Percentiles rank a stretch among this genome's conserved stretches.
These are phyloP conservation scores for Furnarius figulus DNA, from an alignment of 2,113 vertebrate species.

Conservation along the genomic window DNA sequence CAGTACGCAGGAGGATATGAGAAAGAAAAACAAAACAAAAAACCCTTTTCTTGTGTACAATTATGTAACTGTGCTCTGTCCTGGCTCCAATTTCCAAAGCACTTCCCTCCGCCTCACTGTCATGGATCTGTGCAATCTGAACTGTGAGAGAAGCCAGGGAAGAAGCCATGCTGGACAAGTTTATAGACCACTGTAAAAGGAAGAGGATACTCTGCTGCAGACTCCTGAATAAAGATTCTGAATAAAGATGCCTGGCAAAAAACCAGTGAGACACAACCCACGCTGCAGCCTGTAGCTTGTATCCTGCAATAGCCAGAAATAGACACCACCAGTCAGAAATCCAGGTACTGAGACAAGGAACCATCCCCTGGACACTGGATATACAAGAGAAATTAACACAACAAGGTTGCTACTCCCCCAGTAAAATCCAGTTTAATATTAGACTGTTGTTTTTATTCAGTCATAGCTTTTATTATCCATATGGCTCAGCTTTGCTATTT, in stretches of 20 bases:
- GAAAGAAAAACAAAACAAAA: slow-evolving; percentile 9
- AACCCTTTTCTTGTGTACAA: not conserved
- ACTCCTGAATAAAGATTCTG: not conserved
- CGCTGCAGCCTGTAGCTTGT: not conserved
- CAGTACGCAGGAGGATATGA: slow-evolving; percentile 10
- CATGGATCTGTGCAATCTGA: slow-evolving; percentile 1
- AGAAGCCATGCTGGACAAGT: not conserved
- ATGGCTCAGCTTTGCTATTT: slow-evolving; percentile 64
- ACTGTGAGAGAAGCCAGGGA: not conserved
- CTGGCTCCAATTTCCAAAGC: not conserved
- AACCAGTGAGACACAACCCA: not conserved
- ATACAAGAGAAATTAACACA: not conserved
- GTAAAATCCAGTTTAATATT: slow-evolving; percentile 46
- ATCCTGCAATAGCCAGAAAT: not conserved
- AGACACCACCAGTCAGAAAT: not conserved
- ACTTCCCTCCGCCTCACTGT: not conserved
- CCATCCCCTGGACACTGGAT: not conserved
- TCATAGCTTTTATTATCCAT: slow-evolving; percentile 65
- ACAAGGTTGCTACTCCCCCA: not conserved
- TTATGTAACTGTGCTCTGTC: slow-evolving; percentile 43
- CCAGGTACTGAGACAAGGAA: not conserved
- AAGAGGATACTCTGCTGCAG: not conserved
- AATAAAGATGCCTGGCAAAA: not conserved
- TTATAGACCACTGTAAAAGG: not conserved
- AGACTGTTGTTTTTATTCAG: slow-evolving; percentile 45